Percentiles rank a stretch among this genome's conserved stretches.
Conservation (phyloP, 2,888 invertebrate species). For the Zelleria hepariella region DNA sequence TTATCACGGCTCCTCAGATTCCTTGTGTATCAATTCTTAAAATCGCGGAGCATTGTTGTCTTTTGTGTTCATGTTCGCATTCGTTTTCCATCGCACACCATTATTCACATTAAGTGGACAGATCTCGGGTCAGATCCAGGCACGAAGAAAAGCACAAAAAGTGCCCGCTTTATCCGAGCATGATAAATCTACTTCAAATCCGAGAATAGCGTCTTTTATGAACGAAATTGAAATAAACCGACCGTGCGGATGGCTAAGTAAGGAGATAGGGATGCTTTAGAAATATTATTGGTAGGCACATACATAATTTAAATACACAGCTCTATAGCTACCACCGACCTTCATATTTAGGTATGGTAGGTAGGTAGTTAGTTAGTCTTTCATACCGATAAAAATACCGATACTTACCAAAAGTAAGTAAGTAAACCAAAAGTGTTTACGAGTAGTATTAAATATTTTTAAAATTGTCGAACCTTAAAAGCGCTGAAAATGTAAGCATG, state of each 20-base stretch:
- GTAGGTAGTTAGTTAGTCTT: no score
- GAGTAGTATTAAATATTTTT: no score
- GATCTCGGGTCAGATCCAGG: constrained; percentile 73
- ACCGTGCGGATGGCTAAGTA: constrained; percentile 73
- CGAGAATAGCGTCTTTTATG: constrained; percentile 73
- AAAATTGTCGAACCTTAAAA: no score
- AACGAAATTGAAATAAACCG: constrained; percentile 74
- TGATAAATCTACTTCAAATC: constrained; percentile 74
- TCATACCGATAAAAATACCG: no score
- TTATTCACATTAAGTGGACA: constrained; percentile 73
- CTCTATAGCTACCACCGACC: background rate
- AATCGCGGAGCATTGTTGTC: constrained; percentile 69
- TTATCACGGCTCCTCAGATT: constrained; percentile 35
- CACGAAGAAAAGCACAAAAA: constrained; percentile 71
- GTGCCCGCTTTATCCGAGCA: constrained; percentile 73
- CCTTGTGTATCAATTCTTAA: constrained; percentile 64
- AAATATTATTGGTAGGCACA: constrained; percentile 34
- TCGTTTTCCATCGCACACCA: constrained; percentile 72
- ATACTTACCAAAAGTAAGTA: no score
- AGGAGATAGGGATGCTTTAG: constrained; percentile 67
- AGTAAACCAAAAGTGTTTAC: no score
- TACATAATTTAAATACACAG: background rate
- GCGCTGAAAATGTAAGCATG: no score
- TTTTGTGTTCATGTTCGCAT: constrained; percentile 67
- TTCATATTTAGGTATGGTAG: no score